Evolutionary conservation across 2,797 vertebrate genomes (phyloP).

Genomic region (Buphagus erythrorhynchus): DNA sequence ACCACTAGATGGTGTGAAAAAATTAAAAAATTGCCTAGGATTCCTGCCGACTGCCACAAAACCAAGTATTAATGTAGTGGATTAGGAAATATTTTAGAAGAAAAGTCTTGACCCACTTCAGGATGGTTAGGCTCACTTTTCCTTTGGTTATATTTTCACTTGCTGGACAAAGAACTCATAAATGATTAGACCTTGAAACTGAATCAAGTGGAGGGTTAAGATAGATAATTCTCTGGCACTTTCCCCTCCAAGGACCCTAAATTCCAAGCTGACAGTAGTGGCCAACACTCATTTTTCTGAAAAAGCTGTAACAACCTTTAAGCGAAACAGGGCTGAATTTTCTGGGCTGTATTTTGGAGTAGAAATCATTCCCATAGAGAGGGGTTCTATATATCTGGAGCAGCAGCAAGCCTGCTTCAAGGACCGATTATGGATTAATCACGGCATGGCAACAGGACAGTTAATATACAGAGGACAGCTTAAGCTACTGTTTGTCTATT

Average conservation of each 20-base stretch:
- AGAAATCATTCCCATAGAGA: constrained; percentile 43
- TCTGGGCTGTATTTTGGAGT: constrained; percentile 5
- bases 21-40: constrained; percentile 65
- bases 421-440: constrained; percentile 22
- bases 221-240: constrained; percentile 53
- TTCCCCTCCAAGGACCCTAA: constrained; percentile 50
- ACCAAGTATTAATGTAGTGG: constrained; percentile 3
- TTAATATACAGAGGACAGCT: constrained; percentile 16
- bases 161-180: constrained; percentile 2
- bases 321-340: background rate
- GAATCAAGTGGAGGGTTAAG: constrained; percentile 41
- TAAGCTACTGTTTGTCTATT: constrained; percentile 39
- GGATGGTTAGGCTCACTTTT: constrained; percentile 10
- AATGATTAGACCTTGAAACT: constrained; percentile 62
- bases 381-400: constrained; percentile 15
- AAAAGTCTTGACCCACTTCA: constrained; percentile 36
- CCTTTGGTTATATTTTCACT: constrained; percentile 37
- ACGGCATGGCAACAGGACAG: background rate
- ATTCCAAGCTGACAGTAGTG: constrained; percentile 46
- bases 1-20: constrained; percentile 84
- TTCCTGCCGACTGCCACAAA: constrained; percentile 28
- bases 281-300: constrained; percentile 48
- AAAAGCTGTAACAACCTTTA: constrained; percentile 42
- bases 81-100: constrained; percentile 45
- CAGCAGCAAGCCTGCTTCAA: constrained; percentile 4